These are phyloP conservation scores for Drosophila falleni DNA, from an alignment of 2,888 invertebrate genomes.

Conservation along the genomic window DNA sequence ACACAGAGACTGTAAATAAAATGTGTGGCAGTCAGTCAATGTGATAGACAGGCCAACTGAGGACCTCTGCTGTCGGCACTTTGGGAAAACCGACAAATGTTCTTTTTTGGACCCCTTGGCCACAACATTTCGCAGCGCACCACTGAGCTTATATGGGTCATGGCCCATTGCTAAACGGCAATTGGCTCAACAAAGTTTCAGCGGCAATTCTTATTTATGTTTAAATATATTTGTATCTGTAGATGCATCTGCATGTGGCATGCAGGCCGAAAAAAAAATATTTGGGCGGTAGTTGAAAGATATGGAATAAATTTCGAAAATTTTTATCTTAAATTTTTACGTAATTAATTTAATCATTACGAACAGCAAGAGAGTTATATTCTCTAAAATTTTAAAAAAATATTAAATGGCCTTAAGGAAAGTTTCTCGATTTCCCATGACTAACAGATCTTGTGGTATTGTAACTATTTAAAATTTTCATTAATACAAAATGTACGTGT, in stretches of 20 bases:
- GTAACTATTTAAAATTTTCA: conserved; percentile 13
- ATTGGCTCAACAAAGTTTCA: conserved; percentile 39
- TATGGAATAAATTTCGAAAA: background rate
- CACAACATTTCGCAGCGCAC: conserved; percentile 42
- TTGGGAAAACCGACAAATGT: conserved; percentile 72
- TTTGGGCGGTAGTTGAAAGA: background rate
- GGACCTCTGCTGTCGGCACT: conserved; percentile 50
- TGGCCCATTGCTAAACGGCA: conserved; percentile 63
- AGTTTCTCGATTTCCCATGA: background rate
- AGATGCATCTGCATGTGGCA: background rate
- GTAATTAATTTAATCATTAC: no score
- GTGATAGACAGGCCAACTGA: conserved; percentile 71
- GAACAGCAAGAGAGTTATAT: no score
- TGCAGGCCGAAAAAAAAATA: background rate
- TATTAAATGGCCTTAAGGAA: background rate
- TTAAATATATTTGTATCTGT: background rate
- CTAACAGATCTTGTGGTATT: background rate
- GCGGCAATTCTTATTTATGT: conserved; percentile 3
- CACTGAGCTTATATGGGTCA: conserved; percentile 74
- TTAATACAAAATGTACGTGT: background rate
- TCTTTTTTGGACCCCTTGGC: conserved; percentile 18
- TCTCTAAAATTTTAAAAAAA: no score
- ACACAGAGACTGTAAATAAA: conserved; percentile 30
- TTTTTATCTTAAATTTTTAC: background rate
- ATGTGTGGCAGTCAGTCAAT: conserved; percentile 83